Conservation (phyloP, 1,140 invertebrate species). For the Magallana angulata region DNA sequence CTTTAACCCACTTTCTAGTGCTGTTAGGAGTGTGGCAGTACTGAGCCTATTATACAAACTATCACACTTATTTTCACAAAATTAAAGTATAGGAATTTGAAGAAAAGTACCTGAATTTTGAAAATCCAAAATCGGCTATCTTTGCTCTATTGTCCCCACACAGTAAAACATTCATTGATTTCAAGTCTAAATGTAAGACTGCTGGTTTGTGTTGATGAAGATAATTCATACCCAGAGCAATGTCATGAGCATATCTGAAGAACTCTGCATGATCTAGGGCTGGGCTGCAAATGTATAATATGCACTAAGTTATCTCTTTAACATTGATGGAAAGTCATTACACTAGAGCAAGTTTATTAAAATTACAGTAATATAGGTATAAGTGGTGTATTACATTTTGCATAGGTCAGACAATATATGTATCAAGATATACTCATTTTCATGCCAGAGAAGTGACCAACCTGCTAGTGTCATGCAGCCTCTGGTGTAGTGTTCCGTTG, state of each 20-base stretch:
- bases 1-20: too few species aligned
- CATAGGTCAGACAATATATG: too few species aligned
- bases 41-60: too few species aligned
- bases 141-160: constrained; percentile 68
- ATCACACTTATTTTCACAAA: too few species aligned
- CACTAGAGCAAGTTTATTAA: too few species aligned
- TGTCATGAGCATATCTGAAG: constrained; percentile 72
- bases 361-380: too few species aligned
- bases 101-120: constrained; percentile 77
- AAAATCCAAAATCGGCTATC: constrained; percentile 77
- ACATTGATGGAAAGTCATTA: too few species aligned
- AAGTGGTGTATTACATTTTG: too few species aligned
- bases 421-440: too few species aligned
- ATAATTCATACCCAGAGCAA: constrained; percentile 74
- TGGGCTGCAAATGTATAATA: constrained; percentile 52
- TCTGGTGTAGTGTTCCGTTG: constrained; percentile 68
- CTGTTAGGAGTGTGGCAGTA: too few species aligned
- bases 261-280: constrained; percentile 71
- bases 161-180: constrained; percentile 74
- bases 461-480: constrained; percentile 69
- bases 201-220: constrained; percentile 73
- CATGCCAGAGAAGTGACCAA: background rate
- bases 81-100: too few species aligned
- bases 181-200: constrained; percentile 76
- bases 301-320: background rate